phyloP scores from a whole-genome alignment of 2,113 vertebrate genomes.

The Chaetodon auriga region DNA sequence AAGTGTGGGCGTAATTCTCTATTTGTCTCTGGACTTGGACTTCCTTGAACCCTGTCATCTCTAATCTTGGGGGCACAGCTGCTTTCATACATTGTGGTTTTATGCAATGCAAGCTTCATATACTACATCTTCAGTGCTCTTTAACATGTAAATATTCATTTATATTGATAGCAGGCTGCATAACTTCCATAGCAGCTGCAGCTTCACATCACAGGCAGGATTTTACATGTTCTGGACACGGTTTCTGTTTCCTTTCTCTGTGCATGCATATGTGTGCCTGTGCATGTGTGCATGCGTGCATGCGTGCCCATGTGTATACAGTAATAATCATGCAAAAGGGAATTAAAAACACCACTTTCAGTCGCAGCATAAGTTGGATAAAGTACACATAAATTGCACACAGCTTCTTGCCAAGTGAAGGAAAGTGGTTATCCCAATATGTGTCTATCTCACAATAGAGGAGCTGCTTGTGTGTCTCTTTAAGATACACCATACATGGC shows the following conservation, averaged over 20 bases:
- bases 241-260: slow-evolving; percentile 31
- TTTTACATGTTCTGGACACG: slow-evolving; percentile 75
- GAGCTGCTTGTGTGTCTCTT: slow-evolving; percentile 47
- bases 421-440: slow-evolving; percentile 42
- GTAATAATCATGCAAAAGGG: slow-evolving; percentile 8
- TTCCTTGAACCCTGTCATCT: slow-evolving; percentile 68
- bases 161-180: slow-evolving; percentile 60
- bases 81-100: slow-evolving; percentile 37
- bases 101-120: neutral
- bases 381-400: slow-evolving; percentile 24
- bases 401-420: slow-evolving; percentile 21
- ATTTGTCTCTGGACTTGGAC: slow-evolving; percentile 63
- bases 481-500: slow-evolving; percentile 18
- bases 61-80: slow-evolving; percentile 52
- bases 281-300: neutral
- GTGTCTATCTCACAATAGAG: slow-evolving; percentile 49
- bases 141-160: slow-evolving; percentile 68
- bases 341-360: slow-evolving; percentile 34
- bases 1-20: slow-evolving; percentile 66
- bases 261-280: slow-evolving; percentile 4
- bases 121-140: neutral
- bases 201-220: slow-evolving; percentile 73
- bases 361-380: slow-evolving; percentile 8
- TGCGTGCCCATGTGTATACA: slow-evolving; percentile 7
- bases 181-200: slow-evolving; percentile 74